These are phyloP conservation scores for Lagocephalus sceleratus DNA, from an alignment of 2,797 vertebrate species.

Conservation along the genomic window DNA sequence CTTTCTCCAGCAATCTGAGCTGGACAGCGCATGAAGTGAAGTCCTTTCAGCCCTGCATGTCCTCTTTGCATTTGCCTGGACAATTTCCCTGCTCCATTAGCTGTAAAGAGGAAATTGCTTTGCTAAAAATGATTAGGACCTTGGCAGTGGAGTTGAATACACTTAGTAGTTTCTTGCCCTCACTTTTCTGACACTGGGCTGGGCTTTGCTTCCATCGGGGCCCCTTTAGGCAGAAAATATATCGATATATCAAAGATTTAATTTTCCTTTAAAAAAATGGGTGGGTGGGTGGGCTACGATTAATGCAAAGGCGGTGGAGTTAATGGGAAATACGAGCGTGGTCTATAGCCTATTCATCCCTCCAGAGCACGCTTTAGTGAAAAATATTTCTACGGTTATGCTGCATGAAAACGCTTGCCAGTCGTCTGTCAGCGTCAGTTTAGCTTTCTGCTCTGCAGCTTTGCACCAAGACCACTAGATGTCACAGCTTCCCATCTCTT, in stretches of 20 bases:
- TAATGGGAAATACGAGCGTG: too few species aligned
- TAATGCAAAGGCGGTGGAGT: too few species aligned
- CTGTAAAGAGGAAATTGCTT: not conserved
- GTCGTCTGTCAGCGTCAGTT: too few species aligned
- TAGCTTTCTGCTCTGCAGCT: slow-evolving; percentile 28
- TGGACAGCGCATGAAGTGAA: not conserved
- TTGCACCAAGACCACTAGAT: slow-evolving; percentile 57
- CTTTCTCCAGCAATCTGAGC: not conserved
- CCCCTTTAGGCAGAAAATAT: too few species aligned
- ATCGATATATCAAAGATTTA: too few species aligned
- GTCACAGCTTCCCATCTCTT: slow-evolving; percentile 58
- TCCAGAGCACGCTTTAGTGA: too few species aligned
- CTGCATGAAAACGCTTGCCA: not conserved
- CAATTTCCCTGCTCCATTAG: not conserved
- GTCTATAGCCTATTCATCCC: not conserved
- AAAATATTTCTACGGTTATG: not conserved
- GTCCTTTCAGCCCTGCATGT: not conserved
- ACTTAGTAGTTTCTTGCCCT: not conserved
- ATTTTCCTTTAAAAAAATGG: too few species aligned
- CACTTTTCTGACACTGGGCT: not conserved
- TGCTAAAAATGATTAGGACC: not conserved
- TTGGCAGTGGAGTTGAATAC: not conserved
- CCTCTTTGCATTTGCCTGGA: not conserved
- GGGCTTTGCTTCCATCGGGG: not conserved
- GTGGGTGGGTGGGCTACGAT: too few species aligned